Conservation (phyloP, 2,888 invertebrate species). For the Drosophila neonasuta region DNA sequence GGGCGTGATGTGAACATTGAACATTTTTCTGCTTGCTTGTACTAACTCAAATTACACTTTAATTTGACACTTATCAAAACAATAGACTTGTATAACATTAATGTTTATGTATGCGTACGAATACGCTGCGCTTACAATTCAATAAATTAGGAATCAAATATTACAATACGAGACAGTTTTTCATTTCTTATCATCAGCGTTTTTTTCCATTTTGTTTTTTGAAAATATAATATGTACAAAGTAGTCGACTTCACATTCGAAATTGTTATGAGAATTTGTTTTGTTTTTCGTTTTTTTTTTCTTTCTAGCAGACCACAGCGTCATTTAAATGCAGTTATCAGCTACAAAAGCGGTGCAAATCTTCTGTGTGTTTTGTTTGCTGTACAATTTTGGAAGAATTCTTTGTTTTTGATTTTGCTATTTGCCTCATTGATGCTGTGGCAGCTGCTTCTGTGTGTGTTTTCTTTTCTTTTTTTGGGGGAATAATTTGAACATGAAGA, state of each 20-base stretch:
- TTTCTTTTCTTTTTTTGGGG: slow-evolving; percentile 8
- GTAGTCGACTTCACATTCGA: slow-evolving; percentile 42
- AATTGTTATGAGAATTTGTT: slow-evolving; percentile 9
- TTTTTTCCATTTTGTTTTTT: slow-evolving; percentile 21
- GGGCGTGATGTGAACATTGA: slow-evolving; percentile 40
- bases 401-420: slow-evolving; percentile 20
- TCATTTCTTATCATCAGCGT: slow-evolving; percentile 11
- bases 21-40: slow-evolving; percentile 33
- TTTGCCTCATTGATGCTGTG: slow-evolving; percentile 26
- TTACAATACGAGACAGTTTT: slow-evolving; percentile 61
- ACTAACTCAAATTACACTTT: slow-evolving; percentile 61
- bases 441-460: slow-evolving; percentile 19
- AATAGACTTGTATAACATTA: slow-evolving; percentile 47
- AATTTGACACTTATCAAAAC: slow-evolving; percentile 68
- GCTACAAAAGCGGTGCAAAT: slow-evolving; percentile 24
- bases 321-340: slow-evolving; percentile 63
- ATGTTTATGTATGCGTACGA: slow-evolving; percentile 10
- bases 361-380: background rate
- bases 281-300: background rate
- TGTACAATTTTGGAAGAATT: slow-evolving; percentile 37
- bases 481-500: slow-evolving; percentile 35
- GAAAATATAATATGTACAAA: slow-evolving; percentile 43
- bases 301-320: slow-evolving; percentile 51
- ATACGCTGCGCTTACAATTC: slow-evolving; percentile 38
- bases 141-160: slow-evolving; percentile 72